Conservation (phyloP, 2,888 invertebrate species). For the Calephelis perditalis region DNA sequence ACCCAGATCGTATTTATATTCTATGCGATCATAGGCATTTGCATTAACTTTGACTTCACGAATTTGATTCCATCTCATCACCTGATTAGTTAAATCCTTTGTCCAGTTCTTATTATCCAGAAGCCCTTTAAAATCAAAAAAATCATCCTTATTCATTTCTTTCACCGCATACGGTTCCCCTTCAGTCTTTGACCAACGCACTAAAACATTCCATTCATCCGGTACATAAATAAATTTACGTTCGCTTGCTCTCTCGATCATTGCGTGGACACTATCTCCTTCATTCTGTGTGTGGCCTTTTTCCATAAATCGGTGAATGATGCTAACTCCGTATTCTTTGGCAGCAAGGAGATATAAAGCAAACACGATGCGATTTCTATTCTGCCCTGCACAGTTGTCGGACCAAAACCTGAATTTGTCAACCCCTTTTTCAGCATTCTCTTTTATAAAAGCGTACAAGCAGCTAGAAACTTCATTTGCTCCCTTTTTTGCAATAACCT, state of each 20-base stretch:
- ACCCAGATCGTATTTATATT: too few relatives aligned
- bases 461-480: slow-evolving; percentile 12
- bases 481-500: not conserved
- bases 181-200: not conserved
- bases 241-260: slow-evolving; percentile 15
- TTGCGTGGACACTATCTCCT: slow-evolving; percentile 22
- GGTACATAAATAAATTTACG: slow-evolving; percentile 12
- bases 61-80: not conserved
- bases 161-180: not conserved
- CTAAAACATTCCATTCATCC: not conserved
- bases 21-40: not conserved
- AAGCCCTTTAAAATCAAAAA: not conserved
- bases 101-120: not conserved
- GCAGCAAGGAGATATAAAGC: slow-evolving; percentile 4
- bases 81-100: not conserved
- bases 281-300: slow-evolving; percentile 26
- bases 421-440: not conserved
- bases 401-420: not conserved
- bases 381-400: not conserved
- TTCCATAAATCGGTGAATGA: slow-evolving; percentile 14
- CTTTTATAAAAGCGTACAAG: slow-evolving; percentile 4
- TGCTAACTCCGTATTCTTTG: not conserved
- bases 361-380: not conserved
- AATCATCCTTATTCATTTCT: not conserved
- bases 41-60: not conserved